Percentiles rank a stretch among this genome's conserved stretches.
Evolutionary conservation across 2,888 invertebrate genomes (phyloP).

Genomic region (Pammene aurita): DNA sequence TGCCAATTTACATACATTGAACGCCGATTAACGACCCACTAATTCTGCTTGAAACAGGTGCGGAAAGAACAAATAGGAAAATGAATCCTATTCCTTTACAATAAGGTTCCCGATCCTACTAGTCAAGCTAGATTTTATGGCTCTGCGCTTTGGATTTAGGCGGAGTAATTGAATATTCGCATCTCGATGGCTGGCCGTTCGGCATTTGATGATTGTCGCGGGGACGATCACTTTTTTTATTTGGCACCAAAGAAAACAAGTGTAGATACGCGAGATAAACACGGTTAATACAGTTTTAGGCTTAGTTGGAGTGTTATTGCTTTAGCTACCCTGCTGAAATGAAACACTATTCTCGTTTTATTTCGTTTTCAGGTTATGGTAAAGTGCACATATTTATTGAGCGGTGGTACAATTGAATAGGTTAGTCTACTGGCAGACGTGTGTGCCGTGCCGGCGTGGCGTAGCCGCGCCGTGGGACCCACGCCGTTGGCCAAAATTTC

Average conservation of each 20-base stretch:
- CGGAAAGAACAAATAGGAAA: constrained; percentile 40
- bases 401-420: too few relatives aligned
- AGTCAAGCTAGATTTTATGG: constrained; percentile 45
- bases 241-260: constrained; percentile 13
- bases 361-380: background rate
- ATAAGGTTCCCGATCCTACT: constrained; percentile 52
- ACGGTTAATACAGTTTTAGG: constrained; percentile 12
- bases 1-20: constrained; percentile 66
- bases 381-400: background rate
- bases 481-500: too few relatives aligned
- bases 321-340: background rate
- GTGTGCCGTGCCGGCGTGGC: too few relatives aligned
- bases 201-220: constrained; percentile 61
- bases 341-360: background rate
- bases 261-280: background rate
- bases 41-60: constrained; percentile 53
- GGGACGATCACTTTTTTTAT: constrained; percentile 47
- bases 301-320: background rate
- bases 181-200: constrained; percentile 60
- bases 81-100: constrained; percentile 33
- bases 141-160: constrained; percentile 52
- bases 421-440: too few relatives aligned
- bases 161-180: constrained; percentile 73
- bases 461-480: too few relatives aligned
- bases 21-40: constrained; percentile 58